phyloP scores from a whole-genome alignment of 1,140 invertebrate genomes.

The Eufriesea mexicana region DNA sequence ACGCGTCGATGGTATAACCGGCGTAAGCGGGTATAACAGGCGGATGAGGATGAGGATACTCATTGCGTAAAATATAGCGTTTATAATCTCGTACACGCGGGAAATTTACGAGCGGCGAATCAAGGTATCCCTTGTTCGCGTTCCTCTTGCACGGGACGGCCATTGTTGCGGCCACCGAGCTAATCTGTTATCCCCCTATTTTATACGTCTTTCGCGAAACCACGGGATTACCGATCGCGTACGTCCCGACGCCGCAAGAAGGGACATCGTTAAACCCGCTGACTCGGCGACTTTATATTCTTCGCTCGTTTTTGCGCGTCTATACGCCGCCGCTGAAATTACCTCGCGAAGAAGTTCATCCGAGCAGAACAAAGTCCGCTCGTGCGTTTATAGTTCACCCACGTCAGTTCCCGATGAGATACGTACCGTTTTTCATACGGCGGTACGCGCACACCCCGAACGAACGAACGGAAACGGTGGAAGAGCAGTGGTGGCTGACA shows the following conservation, averaged over 20 bases:
- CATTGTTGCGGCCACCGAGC: conserved; percentile 34
- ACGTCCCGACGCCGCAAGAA: conserved; percentile 11
- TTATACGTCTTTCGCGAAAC: conserved; percentile 43
- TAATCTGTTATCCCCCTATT: conserved; percentile 55
- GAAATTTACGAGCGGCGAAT: conserved; percentile 20
- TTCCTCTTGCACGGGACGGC: conserved; percentile 8
- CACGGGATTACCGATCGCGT: conserved; percentile 50
- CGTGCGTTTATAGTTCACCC: conserved; percentile 41
- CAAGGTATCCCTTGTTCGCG: conserved; percentile 2
- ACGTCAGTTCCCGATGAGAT: conserved; percentile 31
- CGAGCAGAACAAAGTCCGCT: conserved; percentile 29
- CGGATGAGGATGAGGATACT: not conserved
- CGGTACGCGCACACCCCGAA: not conserved
- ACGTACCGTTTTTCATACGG: conserved; percentile 29
- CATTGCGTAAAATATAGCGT: not conserved
- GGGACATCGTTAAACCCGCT: conserved; percentile 61
- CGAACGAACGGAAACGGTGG: not conserved
- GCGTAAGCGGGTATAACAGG: too few relatives aligned
- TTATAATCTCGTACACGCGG: not conserved
- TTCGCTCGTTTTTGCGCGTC: conserved; percentile 35
- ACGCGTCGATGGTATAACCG: not conserved
- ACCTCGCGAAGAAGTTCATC: conserved; percentile 35
- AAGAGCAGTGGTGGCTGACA: not conserved
- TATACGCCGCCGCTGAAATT: conserved; percentile 44
- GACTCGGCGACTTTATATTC: conserved; percentile 60